phyloP scores from a whole-genome alignment of 1,140 invertebrate species.

The Calephelis virginiensis region DNA sequence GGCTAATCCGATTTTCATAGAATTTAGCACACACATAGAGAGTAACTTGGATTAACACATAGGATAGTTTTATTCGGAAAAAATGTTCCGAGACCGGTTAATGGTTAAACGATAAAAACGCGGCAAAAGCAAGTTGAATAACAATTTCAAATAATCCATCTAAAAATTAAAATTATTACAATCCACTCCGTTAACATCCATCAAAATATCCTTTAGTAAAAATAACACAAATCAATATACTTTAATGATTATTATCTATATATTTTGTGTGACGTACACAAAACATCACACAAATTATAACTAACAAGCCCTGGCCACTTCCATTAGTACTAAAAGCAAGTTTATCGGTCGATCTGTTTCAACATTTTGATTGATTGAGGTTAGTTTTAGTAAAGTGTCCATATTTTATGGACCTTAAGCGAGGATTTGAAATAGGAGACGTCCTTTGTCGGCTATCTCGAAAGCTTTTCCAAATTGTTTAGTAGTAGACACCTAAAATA shows the following conservation, averaged over 20 bases:
- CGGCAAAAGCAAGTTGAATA: no score
- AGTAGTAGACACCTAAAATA: no score
- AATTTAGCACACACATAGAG: no score
- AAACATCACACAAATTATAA: conserved; percentile 5
- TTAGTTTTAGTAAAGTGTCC: conserved; percentile 31
- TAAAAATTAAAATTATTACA: no score
- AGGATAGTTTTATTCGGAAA: no score
- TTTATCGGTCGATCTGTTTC: conserved; percentile 50
- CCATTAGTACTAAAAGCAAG: conserved; percentile 44
- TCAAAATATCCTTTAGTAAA: background rate
- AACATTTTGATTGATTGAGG: conserved; percentile 55
- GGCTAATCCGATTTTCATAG: no score
- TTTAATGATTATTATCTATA: background rate
- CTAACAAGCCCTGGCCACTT: conserved; percentile 22
- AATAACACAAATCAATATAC: background rate
- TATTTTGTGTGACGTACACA: background rate
- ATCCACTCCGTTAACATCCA: no score
- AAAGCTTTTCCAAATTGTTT: no score
- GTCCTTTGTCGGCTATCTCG: background rate
- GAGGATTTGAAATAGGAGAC: background rate
- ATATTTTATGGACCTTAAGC: conserved; percentile 10
- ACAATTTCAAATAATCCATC: no score
- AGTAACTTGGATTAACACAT: no score
- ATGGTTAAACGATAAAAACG: no score
- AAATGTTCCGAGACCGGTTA: no score